Evolutionary conservation across 2,797 vertebrate genomes (phyloP).

Genomic region (Danio albolineatus): DNA sequence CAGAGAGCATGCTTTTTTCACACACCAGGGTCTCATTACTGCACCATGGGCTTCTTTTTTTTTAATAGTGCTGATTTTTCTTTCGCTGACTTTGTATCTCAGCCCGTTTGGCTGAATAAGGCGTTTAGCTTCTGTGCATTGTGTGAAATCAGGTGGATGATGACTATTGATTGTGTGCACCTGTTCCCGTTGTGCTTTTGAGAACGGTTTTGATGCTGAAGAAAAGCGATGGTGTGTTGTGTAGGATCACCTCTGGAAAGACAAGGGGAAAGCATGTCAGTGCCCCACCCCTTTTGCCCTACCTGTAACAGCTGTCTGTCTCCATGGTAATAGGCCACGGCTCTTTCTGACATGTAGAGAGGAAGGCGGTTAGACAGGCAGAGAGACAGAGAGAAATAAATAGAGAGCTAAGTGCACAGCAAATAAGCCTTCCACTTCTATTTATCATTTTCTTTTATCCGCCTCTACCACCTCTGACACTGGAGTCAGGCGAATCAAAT

Average conservation of each 20-base stretch:
- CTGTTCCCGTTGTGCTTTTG: constrained; percentile 25
- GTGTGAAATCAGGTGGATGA: constrained; percentile 42
- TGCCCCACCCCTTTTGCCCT: constrained; percentile 47
- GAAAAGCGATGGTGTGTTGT: constrained; percentile 14
- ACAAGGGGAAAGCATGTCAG: constrained; percentile 50
- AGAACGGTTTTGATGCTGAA: background rate
- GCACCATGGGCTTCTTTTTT: constrained; percentile 12
- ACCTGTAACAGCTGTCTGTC: constrained; percentile 84
- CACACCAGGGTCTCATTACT: background rate
- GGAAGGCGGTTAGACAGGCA: constrained; percentile 52
- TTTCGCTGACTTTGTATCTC: constrained; percentile 39
- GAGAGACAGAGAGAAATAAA: background rate
- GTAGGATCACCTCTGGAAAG: constrained; percentile 29
- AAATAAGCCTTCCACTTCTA: constrained; percentile 39
- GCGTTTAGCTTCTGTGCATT: constrained; percentile 36
- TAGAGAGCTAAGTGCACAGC: background rate
- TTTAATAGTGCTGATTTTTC: constrained; percentile 22
- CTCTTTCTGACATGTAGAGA: constrained; percentile 59
- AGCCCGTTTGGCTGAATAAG: constrained; percentile 27
- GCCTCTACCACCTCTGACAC: background rate
- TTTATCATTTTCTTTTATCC: constrained; percentile 39
- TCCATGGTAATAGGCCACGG: constrained; percentile 80
- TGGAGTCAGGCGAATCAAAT: constrained; percentile 3
- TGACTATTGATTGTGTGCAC: constrained; percentile 14
- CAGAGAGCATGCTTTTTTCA: background rate